Evolutionary conservation across 2,113 vertebrate genomes (phyloP), one percentile per base, ranked within the genome.

Genomic region (Ariopsis seemanni): DNA sequence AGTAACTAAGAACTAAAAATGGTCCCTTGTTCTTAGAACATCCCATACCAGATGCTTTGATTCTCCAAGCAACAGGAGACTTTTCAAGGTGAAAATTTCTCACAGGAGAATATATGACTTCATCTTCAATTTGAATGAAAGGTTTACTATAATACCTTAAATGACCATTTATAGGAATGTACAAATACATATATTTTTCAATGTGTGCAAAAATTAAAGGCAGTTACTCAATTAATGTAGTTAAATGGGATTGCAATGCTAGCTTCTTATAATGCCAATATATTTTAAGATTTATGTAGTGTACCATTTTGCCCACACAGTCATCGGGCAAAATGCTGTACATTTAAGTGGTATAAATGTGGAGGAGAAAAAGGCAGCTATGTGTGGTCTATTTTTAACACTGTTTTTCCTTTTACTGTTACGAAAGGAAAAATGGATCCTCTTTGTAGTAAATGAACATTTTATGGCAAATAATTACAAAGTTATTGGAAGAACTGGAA

Each of bases 1-100:
- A n/a, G 22, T 30, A 7, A 11, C 6, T 4, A 5, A 25, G 20
- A 77, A 52, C 20, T 14, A 27, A 79, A 55, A 77, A 79, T 52
- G 14, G 7, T 10, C 42, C 7, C 15, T 55, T 20, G 25, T 67
- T 86, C 48, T 79, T 72, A 14, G 7, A 27, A 5, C 0, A 67
- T 88, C 75, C 58, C 67, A 30, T 82, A 77, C 14, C 87, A 90
- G 72, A 88, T 88, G 55, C 65, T 84, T 69, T 65, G 62, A 83
- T 48, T 67, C 57, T 60, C 30, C 25, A 17, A 75, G 17, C 69
- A 42, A 48, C 27, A 27, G 53, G 17, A 60, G 62, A 25, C 7
- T 17, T 58, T 72, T 30, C 50, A 75, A 12, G 1, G 10, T 77
- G 48, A 77, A 22, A 10, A 79, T 79, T 85, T 67, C 60, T 83